Conservation (phyloP, 2,113 vertebrate genomes). For the Rhinoderma darwinii region DNA sequence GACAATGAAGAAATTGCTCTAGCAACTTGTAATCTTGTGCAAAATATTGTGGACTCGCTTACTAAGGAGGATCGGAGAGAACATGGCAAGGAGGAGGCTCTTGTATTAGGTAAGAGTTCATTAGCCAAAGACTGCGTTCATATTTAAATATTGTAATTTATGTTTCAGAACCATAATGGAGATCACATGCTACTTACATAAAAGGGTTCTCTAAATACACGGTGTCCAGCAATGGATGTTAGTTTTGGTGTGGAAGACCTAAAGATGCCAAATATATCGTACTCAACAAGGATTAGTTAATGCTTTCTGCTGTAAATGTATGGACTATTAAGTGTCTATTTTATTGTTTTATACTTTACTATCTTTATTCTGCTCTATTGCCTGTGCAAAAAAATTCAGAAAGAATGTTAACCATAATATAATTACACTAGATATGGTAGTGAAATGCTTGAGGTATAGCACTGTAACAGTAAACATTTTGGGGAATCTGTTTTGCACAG, state of each 20-base stretch:
- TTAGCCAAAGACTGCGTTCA: background rate
- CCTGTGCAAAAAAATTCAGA: background rate
- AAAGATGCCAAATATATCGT: background rate
- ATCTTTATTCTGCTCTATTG: background rate
- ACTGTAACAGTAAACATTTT: background rate
- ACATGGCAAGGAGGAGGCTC: slow-evolving; percentile 88
- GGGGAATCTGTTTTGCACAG: slow-evolving; percentile 66
- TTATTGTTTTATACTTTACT: background rate
- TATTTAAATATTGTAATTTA: background rate
- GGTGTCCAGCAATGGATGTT: background rate
- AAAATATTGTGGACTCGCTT: slow-evolving; percentile 87
- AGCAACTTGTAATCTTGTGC: slow-evolving; percentile 89
- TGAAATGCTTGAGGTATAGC: background rate
- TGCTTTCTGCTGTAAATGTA: background rate
- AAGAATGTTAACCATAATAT: background rate
- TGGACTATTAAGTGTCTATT: too few relatives aligned
- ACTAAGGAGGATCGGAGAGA: slow-evolving; percentile 83
- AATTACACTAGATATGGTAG: background rate
- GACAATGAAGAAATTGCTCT: slow-evolving; percentile 88
- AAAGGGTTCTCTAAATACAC: background rate
- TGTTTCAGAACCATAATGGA: background rate
- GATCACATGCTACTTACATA: background rate
- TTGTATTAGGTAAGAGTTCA: slow-evolving; percentile 83
- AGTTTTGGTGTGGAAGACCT: background rate
- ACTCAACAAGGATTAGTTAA: background rate